Base-by-base conservation (phyloP, 2,797 vertebrate genomes). In the Cryptoblepharus egeriae region DNA sequence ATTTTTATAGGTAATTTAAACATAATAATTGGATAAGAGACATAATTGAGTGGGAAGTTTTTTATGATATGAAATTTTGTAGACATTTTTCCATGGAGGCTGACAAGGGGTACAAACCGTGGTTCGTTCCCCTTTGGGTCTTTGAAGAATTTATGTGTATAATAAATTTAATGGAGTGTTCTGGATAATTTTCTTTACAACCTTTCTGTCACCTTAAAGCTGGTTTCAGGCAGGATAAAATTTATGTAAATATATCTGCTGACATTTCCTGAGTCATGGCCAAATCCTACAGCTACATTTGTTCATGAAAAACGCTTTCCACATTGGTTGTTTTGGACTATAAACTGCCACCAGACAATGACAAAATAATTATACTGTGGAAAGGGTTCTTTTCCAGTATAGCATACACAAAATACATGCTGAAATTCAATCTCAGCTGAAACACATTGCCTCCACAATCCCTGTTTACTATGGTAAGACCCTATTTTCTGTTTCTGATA, bases 181-280 rank as follows among this genome's bases (percentile, higher is more conserved):
- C 81, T 71, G 42, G 16, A 77, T 55, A 83, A 61, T 64, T 70
- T 83, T 83, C 58, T 83, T 77, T 83, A 72, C 67, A 71, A 83
- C 58, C 75, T 69, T 77, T 63, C 42, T 72, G 42, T 72, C 81
- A 83, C 67, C 26, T 82, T 82, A 83, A 18, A 77, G 35, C 64
- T 72, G 68, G 68, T 32, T 83, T 83, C 32, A 55, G 58, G 67
- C 42, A 52, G 45, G 22, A 24, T 30, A 32, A 75, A 80, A 79
- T 30, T 60, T 69, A 80, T 63, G 57, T 37, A 76, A 64, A 85
- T 70, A 10, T 63, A n/a, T 63, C 57, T 10, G 42, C 42, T 75
- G 57, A 64, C 45, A 30, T 71, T 71, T 83, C 65, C 35, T 80
- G 12, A 30, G 4, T 11, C 55, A 75, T 24, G 32, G 42, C 37